These are phyloP conservation scores for Tubulanus polymorphus DNA, from an alignment of 2,888 invertebrate genomes.

Conservation along the genomic window DNA sequence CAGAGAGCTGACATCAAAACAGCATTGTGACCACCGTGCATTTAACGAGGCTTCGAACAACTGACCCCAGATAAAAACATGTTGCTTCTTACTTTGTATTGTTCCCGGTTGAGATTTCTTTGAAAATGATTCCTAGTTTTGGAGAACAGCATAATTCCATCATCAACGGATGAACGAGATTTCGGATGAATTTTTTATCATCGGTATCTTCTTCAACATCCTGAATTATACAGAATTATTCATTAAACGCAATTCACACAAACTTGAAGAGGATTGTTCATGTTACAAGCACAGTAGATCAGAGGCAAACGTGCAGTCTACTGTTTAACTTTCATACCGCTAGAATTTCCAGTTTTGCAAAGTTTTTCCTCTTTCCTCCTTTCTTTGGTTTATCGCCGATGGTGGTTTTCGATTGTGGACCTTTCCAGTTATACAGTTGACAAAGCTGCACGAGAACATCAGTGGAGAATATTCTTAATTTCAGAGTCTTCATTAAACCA, in stretches of 20 bases:
- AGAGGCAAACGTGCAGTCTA: too few relatives aligned
- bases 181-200: slow-evolving; percentile 28
- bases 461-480: slow-evolving; percentile 38
- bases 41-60: too few relatives aligned
- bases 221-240: too few relatives aligned
- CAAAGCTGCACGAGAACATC: slow-evolving; percentile 29
- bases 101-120: slow-evolving; percentile 63
- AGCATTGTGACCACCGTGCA: too few relatives aligned
- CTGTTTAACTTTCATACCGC: too few relatives aligned
- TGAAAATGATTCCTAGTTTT: slow-evolving; percentile 73
- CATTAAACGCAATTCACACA: too few relatives aligned
- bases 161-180: slow-evolving; percentile 65
- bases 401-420: slow-evolving; percentile 20
- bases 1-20: too few relatives aligned
- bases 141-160: slow-evolving; percentile 71
- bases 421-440: slow-evolving; percentile 38
- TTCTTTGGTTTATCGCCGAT: background rate
- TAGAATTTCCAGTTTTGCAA: too few relatives aligned
- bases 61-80: too few relatives aligned
- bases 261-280: too few relatives aligned
- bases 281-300: too few relatives aligned
- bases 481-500: slow-evolving; percentile 37
- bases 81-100: slow-evolving; percentile 54
- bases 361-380: too few relatives aligned
- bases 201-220: slow-evolving; percentile 13